Conservation (phyloP, 2,113 vertebrate genomes). For the Oryzias celebensis region DNA sequence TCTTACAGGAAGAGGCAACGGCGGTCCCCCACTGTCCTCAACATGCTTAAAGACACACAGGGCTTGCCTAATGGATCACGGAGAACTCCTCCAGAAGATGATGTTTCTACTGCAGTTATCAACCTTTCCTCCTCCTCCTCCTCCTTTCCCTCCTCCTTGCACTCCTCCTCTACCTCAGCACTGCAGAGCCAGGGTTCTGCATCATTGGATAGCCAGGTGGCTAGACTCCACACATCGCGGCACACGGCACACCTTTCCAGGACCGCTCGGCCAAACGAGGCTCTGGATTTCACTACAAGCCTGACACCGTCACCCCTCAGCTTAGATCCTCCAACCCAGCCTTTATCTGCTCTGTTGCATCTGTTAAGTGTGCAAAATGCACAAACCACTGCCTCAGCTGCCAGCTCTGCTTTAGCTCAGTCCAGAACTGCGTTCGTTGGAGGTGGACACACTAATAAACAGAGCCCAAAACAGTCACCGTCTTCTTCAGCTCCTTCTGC, state of each 20-base stretch:
- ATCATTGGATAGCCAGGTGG: slow-evolving; percentile 48
- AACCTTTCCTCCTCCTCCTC: slow-evolving; percentile 65
- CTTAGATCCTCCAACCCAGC: slow-evolving; percentile 75
- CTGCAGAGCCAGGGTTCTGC: slow-evolving; percentile 53
- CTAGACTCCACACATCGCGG: slow-evolving; percentile 40
- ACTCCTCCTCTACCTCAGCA: slow-evolving; percentile 71
- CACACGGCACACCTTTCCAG: slow-evolving; percentile 52
- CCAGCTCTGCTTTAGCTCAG: slow-evolving; percentile 38
- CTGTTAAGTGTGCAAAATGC: slow-evolving; percentile 75
- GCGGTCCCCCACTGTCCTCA: slow-evolving; percentile 65
- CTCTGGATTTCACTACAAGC: slow-evolving; percentile 68
- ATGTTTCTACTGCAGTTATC: slow-evolving; percentile 53
- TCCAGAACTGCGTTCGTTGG: slow-evolving; percentile 36
- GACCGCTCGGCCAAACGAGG: slow-evolving; percentile 53
- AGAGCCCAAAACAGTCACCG: slow-evolving; percentile 46
- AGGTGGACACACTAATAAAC: slow-evolving; percentile 54
- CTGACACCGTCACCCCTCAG: slow-evolving; percentile 36
- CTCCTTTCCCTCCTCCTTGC: slow-evolving; percentile 35
- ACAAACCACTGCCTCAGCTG: slow-evolving; percentile 49
- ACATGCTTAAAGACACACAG: slow-evolving; percentile 61
- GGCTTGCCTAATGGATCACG: slow-evolving; percentile 51
- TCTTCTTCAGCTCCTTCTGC: slow-evolving; percentile 37
- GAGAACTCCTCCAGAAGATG: slow-evolving; percentile 50
- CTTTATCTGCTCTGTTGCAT: slow-evolving; percentile 76
- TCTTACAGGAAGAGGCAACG: slow-evolving; percentile 69